Evolutionary conservation across 1,140 invertebrate genomes (phyloP).

Genomic region (Platorchestia sp.): DNA sequence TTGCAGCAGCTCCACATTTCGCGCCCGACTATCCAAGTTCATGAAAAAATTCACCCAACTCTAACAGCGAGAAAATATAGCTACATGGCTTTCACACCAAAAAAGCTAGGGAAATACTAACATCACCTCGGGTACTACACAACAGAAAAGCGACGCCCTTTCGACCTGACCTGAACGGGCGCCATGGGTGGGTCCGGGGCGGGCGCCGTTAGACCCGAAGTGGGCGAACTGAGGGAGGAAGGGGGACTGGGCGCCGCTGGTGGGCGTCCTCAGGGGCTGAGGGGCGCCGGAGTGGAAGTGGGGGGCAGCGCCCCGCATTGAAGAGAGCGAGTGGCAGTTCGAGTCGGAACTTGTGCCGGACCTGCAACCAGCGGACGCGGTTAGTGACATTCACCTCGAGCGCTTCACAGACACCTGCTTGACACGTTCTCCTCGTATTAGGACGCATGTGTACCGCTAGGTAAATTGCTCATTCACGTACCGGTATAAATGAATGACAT

Average conservation of each 20-base stretch:
- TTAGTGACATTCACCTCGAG: neutral
- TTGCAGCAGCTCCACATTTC: too few relatives aligned
- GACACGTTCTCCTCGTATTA: too few relatives aligned
- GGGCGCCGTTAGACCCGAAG: neutral
- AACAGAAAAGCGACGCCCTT: neutral
- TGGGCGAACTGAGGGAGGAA: slow-evolving; percentile 32
- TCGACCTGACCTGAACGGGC: neutral
- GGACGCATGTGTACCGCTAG: too few relatives aligned
- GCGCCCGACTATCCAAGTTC: too few relatives aligned
- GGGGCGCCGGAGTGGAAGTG: neutral
- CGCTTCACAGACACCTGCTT: too few relatives aligned
- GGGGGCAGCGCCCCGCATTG: neutral
- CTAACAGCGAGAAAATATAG: neutral
- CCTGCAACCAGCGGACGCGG: neutral
- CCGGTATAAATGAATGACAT: too few relatives aligned
- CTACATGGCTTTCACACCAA: neutral
- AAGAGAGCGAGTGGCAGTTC: slow-evolving; percentile 44
- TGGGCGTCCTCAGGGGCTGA: neutral
- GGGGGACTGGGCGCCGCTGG: neutral
- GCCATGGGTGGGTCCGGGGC: neutral
- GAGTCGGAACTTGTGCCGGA: slow-evolving; percentile 20
- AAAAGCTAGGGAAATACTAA: neutral
- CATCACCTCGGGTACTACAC: neutral
- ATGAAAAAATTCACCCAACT: too few relatives aligned
- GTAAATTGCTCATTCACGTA: too few relatives aligned